Percentiles rank a stretch among this genome's conserved stretches.
phyloP scores from a whole-genome alignment of 1,140 invertebrate genomes.

The Cecropterus lyciades region DNA sequence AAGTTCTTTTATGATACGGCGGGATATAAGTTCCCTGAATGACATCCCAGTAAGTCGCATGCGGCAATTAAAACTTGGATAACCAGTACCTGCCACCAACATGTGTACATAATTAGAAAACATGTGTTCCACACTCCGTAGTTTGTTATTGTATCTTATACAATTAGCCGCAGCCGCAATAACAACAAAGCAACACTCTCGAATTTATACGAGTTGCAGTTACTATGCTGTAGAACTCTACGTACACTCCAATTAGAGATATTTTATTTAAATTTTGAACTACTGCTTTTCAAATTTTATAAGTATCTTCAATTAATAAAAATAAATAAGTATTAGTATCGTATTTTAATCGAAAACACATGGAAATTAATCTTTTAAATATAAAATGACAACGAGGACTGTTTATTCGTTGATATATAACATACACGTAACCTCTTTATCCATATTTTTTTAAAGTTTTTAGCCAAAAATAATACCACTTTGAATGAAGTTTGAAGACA shows the following conservation, averaged over 20 bases:
- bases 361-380: too few relatives aligned
- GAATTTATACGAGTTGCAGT: constrained; percentile 16
- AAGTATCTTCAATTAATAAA: not conserved
- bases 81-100: constrained; percentile 26
- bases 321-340: too few relatives aligned
- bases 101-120: constrained; percentile 48
- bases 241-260: constrained; percentile 11
- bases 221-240: constrained; percentile 11
- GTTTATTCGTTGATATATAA: too few relatives aligned
- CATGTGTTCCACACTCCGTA: not conserved
- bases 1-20: constrained; percentile 49
- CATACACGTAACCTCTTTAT: not conserved
- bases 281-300: not conserved
- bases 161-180: constrained; percentile 17
- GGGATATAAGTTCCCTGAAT: constrained; percentile 42
- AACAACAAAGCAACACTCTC: constrained; percentile 26
- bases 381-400: too few relatives aligned
- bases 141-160: constrained; percentile 20
- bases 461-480: constrained; percentile 8
- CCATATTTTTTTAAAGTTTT: not conserved
- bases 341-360: too few relatives aligned
- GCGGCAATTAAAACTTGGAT: constrained; percentile 54
- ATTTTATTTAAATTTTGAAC: constrained; percentile 15
- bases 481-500: constrained; percentile 16
- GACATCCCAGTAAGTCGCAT: constrained; percentile 33